Conservation (phyloP, 2,797 vertebrate species). For the Paedocypris micromegethes region DNA sequence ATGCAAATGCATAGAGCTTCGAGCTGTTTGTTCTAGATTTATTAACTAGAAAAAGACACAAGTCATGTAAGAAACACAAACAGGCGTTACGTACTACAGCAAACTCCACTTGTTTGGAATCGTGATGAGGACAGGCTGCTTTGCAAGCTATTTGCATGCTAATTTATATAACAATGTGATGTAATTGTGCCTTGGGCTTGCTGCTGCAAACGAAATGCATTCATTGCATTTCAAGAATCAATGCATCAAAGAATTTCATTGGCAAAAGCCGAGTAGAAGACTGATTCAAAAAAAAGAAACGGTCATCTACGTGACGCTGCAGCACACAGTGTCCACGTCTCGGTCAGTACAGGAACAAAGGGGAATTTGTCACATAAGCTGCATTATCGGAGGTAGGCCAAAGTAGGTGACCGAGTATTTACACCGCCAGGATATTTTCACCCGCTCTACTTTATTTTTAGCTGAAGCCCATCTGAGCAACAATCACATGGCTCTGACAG, state of each 20-base stretch:
- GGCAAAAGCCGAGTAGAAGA: not conserved
- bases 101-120: not conserved
- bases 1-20: not conserved
- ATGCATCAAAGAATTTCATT: not conserved
- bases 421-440: constrained; percentile 15
- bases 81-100: not conserved
- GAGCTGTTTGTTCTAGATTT: constrained; percentile 2
- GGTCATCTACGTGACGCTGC: not conserved
- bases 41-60: not conserved
- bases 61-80: not conserved
- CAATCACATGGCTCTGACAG: constrained; percentile 19
- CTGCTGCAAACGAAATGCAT: not conserved
- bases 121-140: not conserved
- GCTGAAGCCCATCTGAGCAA: constrained; percentile 20
- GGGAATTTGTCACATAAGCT: constrained; percentile 34
- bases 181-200: constrained; percentile 5
- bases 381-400: constrained; percentile 26
- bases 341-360: constrained; percentile 23
- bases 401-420: constrained; percentile 34
- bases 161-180: not conserved
- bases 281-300: not conserved
- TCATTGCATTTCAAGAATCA: not conserved
- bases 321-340: not conserved
- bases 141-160: constrained; percentile 4
- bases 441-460: constrained; percentile 30